These are phyloP conservation scores for Cyclina sinensis DNA, from an alignment of 1,140 invertebrate species.

Conservation along the genomic window DNA sequence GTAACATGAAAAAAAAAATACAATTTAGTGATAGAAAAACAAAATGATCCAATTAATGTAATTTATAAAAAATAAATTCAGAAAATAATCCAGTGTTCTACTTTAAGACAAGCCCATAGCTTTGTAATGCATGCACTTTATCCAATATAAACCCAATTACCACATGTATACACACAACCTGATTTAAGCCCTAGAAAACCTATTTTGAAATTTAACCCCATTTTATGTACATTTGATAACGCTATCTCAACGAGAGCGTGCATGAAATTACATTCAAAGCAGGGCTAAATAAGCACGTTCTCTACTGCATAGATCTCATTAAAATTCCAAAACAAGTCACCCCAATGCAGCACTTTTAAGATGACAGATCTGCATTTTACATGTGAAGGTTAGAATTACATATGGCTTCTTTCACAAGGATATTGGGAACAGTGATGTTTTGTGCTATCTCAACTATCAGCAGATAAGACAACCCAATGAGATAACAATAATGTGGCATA, in stretches of 20 bases:
- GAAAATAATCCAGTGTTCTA: neutral
- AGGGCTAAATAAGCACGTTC: too few relatives aligned
- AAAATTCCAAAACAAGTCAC: neutral
- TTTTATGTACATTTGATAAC: slow-evolving; percentile 47
- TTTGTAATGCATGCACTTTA: neutral
- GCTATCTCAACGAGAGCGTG: slow-evolving; percentile 30
- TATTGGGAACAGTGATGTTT: too few relatives aligned
- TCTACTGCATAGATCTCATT: too few relatives aligned
- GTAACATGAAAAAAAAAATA: too few relatives aligned
- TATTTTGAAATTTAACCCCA: slow-evolving; percentile 39
- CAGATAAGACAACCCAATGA: neutral
- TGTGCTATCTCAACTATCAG: neutral
- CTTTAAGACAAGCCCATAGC: neutral
- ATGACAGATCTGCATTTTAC: neutral
- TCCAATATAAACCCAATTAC: neutral
- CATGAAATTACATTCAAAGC: neutral
- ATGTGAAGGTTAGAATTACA: neutral
- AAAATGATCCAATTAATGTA: too few relatives aligned
- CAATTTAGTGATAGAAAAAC: too few relatives aligned
- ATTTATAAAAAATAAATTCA: too few relatives aligned
- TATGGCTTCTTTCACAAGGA: neutral
- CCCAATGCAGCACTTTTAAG: neutral
- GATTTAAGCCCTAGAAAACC: slow-evolving; percentile 22
- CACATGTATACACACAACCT: neutral
- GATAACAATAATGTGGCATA: too few relatives aligned